phyloP scores from a whole-genome alignment of 2,888 invertebrate genomes.

The Megaustenia siamemsis region DNA sequence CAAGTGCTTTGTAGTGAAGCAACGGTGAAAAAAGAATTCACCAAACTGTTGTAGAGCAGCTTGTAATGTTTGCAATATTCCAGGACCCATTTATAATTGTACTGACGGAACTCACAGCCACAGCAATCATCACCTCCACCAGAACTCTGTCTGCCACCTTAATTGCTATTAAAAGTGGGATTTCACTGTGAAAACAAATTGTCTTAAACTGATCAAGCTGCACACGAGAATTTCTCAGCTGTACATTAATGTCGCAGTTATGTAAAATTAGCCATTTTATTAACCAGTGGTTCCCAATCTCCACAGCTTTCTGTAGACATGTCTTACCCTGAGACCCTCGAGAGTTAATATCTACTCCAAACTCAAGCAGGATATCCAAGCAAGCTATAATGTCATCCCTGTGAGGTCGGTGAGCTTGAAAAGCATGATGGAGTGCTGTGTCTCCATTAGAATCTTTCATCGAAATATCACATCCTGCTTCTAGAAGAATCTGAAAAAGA shows the following conservation, averaged over 20 bases:
- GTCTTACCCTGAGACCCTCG: conserved; percentile 29
- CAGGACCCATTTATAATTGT: conserved; percentile 38
- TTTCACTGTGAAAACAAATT: neutral
- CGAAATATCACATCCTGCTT: conserved; percentile 36
- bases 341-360: conserved; percentile 32
- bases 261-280: conserved; percentile 48
- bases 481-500: conserved; percentile 38
- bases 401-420: conserved; percentile 9
- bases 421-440: conserved; percentile 38
- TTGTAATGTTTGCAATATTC: conserved; percentile 36
- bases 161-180: conserved; percentile 39
- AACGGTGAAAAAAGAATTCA: conserved; percentile 13
- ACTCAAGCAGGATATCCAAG: conserved; percentile 43
- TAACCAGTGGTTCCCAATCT: conserved; percentile 38
- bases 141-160: conserved; percentile 39
- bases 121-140: conserved; percentile 50
- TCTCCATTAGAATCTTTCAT: conserved; percentile 19
- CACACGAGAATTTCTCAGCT: conserved; percentile 17
- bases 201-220: neutral
- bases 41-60: conserved; percentile 15
- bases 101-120: conserved; percentile 42
- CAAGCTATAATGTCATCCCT: conserved; percentile 39
- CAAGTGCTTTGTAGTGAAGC: conserved; percentile 40
- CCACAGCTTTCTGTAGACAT: conserved; percentile 44
- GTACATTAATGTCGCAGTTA: conserved; percentile 40